A percentile compares a stretch with the other conserved stretches of the same genome.
Conservation (phyloP, 2,113 vertebrate species). For the Terrapene triunguis region DNA sequence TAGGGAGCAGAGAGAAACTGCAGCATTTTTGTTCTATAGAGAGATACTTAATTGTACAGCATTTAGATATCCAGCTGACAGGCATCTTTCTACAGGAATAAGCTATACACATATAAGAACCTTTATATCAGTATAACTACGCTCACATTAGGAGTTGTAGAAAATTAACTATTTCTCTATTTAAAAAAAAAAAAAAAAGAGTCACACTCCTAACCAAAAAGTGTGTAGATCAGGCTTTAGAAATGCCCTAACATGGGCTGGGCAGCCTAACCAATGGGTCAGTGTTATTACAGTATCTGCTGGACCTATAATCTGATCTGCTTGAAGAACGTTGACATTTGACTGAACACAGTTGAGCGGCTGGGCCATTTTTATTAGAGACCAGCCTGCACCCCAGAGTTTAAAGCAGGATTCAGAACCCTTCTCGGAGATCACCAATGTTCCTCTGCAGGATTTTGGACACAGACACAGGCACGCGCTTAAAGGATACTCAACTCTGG, state of each 20-base stretch:
- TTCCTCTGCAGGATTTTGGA: not conserved
- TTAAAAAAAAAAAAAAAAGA: not conserved
- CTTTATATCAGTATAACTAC: not conserved
- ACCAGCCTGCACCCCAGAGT: not conserved
- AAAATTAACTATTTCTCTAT: not conserved
- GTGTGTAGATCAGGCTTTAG: not conserved
- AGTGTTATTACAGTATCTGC: not conserved
- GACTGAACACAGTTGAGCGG: not conserved
- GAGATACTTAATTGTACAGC: no score
- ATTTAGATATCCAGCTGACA: no score
- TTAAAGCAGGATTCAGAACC: not conserved
- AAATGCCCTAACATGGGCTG: not conserved
- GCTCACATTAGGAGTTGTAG: no score
- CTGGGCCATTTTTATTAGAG: not conserved
- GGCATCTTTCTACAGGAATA: no score
- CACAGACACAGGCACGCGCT: not conserved
- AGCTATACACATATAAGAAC: no score
- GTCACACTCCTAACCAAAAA: not conserved
- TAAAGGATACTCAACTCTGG: not conserved
- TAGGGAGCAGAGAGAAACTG: not conserved
- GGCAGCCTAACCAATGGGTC: not conserved
- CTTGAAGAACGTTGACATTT: not conserved
- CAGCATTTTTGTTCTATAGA: not conserved
- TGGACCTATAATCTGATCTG: fast-evolving
- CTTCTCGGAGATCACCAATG: not conserved